A percentile compares a stretch with the other conserved stretches of the same genome.
Evolutionary conservation across 2,797 vertebrate species (phyloP).

Genomic region (Bufotes viridis): DNA sequence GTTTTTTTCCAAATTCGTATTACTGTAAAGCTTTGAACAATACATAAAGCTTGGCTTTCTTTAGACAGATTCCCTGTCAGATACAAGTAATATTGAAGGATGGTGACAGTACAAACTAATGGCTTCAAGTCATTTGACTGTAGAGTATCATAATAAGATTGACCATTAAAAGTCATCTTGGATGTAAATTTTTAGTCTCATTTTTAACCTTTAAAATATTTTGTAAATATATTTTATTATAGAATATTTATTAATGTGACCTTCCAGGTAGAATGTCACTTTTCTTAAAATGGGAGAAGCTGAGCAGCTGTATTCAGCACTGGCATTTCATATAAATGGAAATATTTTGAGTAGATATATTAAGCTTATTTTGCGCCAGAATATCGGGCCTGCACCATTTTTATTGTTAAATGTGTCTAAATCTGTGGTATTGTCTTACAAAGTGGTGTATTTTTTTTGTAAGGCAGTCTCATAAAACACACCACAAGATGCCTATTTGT

Average conservation of each 20-base stretch:
- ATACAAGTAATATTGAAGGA: not conserved
- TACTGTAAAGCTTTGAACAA: not conserved
- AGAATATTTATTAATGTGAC: not conserved
- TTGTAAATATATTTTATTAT: not conserved
- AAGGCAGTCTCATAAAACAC: no score
- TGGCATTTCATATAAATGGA: not conserved
- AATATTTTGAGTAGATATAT: not conserved
- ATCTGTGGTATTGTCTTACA: no score
- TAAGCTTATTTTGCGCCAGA: no score
- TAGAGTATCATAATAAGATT: not conserved
- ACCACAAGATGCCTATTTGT: no score
- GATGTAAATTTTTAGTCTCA: not conserved
- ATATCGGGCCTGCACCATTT: no score
- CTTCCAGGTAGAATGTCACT: not conserved
- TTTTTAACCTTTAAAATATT: not conserved
- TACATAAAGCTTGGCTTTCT: not conserved
- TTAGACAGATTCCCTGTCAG: not conserved
- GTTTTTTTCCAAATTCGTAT: not conserved
- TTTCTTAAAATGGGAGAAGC: not conserved
- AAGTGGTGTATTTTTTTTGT: no score
- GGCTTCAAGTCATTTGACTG: not conserved
- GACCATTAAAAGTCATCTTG: not conserved
- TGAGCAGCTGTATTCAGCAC: not conserved
- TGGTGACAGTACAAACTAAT: not conserved
- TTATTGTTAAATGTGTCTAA: no score